Base-by-base conservation (phyloP, 2,797 vertebrate species). In the Neostethus bicornis region DNA sequence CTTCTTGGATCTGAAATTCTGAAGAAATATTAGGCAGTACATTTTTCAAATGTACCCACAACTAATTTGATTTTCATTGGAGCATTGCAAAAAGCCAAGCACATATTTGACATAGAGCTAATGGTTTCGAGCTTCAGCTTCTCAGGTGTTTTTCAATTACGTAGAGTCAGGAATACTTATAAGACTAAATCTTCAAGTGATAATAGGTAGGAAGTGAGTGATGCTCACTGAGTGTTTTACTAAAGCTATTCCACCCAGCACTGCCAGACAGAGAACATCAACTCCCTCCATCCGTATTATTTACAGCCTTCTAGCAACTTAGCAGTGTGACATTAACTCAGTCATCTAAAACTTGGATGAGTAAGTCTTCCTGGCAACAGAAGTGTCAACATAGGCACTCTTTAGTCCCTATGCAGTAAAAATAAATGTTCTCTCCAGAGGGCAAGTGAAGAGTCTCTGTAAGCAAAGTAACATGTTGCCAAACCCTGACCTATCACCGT, bases 351-450 rank as follows among this genome's bases (percentile, higher is more conserved):
- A 80, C 76, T 85, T 72, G 56, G 70, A 51, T 59, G 75, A 83
- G 74, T 60, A 70, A 84, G 77, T 84, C 73, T 81, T 79, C 83
- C 77, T 73, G 55, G 87, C 76, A 85, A 87, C 79, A 85, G 58
- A 47, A 58, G 56, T 7, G 24, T 73, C 61, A 47, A 63, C 41
- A 45, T 29, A 56, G 35, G 29, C 71, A 81, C 76, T 70, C 81
- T 87, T 86, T 71, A 66, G 46, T 71, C 39, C 39, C 59, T 45
- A 37, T 63, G 73, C 61, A 20, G 21, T 65, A 80, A 87, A 88
- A 84, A 80, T 79, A 74, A 82, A 88, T 76, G 26, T 47, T 50
- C 50, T 61, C 66, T 53, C 63, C 29, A 19, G 43, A 41, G 61
- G 17, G 24, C 16, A 47, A 31, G 38, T 20, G 17, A 62, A 48